Base-by-base conservation (phyloP, 2,797 vertebrate species). In the Spheniscus humboldti region DNA sequence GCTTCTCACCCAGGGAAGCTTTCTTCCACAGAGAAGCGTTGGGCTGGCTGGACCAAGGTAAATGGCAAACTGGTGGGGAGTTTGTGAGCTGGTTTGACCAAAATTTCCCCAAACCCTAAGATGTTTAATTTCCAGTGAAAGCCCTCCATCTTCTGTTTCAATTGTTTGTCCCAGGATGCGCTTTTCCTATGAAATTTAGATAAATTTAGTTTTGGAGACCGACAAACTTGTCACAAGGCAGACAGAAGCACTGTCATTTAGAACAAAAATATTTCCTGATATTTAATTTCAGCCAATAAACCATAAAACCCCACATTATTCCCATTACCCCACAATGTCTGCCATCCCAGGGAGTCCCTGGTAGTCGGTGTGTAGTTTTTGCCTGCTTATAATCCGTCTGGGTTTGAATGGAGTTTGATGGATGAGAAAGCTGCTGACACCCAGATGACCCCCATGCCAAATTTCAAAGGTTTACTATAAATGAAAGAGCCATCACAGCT, bases 251-350 rank as follows among this genome's bases (percentile, higher is more conserved):
- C 64, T 25, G 63, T 55, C 47, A 9, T 69, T 75, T 31, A 8
- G 27, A 64, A 13, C 9, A 67, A 53, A 91, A 91, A 77, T 45
- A 91, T 87, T 78, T 89, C 85, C 86, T 73, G 81, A 20, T 63
- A 11, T 78, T 90, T 87, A 1, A 6, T 62, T 72, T 39, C 48
- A 12, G 66, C 75, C 86, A 82, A 30, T 7, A 63, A 78, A 31
- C 15, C 41, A 1, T 2, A 75, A 91, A 81, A 7, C 10, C 48
- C 52, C 8, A 4, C 11, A 0, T 81, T 30, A n/a, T 63, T 84
- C 74, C 74, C n/a, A 20, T 43, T 60, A 43, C 25, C 24, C 56
- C 6, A 2, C 3, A 0, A 4, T 2, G 47, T 35, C 85, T 86
- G 68, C 23, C 76, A 47, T 50, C 39, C 76, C 74, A 2, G 43